phyloP scores from a whole-genome alignment of 2,113 vertebrate genomes.

The Recurvirostra avosetta region DNA sequence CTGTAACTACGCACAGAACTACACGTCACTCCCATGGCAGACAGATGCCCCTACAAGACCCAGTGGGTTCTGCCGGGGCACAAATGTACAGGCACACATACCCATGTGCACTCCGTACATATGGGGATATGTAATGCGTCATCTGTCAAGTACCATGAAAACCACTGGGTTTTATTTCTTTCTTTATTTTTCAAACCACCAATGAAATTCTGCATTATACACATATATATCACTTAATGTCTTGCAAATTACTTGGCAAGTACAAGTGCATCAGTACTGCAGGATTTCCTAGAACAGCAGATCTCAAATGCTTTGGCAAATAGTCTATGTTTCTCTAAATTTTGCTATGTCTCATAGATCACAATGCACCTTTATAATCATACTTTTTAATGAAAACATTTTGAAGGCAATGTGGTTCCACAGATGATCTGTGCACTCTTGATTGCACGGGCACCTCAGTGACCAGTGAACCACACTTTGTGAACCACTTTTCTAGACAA shows the following conservation, averaged over 20 bases:
- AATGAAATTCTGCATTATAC: background rate
- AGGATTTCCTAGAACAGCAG: background rate
- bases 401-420: background rate
- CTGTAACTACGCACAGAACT: background rate
- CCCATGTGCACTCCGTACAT: background rate
- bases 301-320: background rate
- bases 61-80: background rate
- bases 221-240: background rate
- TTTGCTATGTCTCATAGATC: background rate
- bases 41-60: background rate
- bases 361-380: accelerated
- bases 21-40: background rate
- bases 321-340: accelerated
- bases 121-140: accelerated
- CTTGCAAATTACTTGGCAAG: background rate
- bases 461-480: background rate
- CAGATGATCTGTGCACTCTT: accelerated
- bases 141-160: background rate
- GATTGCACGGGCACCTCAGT: background rate
- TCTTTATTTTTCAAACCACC: background rate
- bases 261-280: background rate
- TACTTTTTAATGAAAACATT: background rate
- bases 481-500: background rate
- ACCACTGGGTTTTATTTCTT: accelerated
- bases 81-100: no score